These are phyloP conservation scores for Drosophila formosana DNA, from an alignment of 2,888 invertebrate species.

Conservation along the genomic window DNA sequence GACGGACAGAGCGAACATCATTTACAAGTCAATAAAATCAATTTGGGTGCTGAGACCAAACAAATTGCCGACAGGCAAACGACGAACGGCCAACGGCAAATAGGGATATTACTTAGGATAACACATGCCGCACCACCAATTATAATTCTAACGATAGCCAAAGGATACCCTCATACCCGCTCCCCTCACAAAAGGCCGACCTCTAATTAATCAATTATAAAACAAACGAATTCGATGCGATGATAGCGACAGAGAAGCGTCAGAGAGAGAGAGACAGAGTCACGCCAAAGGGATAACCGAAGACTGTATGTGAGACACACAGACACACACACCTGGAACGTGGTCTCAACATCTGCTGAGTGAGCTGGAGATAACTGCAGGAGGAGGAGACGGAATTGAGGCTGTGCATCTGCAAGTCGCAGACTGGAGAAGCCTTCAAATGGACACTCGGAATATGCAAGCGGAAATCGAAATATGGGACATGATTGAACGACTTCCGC, in stretches of 20 bases:
- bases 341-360: conserved; percentile 39
- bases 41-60: conserved; percentile 65
- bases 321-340: conserved; percentile 37
- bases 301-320: conserved; percentile 33
- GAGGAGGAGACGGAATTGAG: neutral
- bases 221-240: conserved; percentile 73
- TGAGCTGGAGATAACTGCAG: conserved; percentile 2
- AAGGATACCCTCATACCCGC: conserved; percentile 22
- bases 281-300: conserved; percentile 57
- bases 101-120: conserved; percentile 76
- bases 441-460: neutral
- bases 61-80: conserved; percentile 57
- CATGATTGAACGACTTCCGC: neutral
- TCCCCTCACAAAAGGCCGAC: conserved; percentile 73
- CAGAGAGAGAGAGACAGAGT: conserved; percentile 7
- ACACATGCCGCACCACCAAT: conserved; percentile 82
- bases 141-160: conserved; percentile 75
- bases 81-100: conserved; percentile 27
- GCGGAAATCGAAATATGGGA: conserved; percentile 1
- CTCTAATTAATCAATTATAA: conserved; percentile 84
- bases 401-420: neutral
- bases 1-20: conserved; percentile 46
- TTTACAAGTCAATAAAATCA: conserved; percentile 80
- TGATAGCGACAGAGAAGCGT: conserved; percentile 34
- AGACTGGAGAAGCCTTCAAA: neutral